Evolutionary conservation across 2,888 invertebrate species (phyloP).

Genomic region (Zygogramma bicolorata): DNA sequence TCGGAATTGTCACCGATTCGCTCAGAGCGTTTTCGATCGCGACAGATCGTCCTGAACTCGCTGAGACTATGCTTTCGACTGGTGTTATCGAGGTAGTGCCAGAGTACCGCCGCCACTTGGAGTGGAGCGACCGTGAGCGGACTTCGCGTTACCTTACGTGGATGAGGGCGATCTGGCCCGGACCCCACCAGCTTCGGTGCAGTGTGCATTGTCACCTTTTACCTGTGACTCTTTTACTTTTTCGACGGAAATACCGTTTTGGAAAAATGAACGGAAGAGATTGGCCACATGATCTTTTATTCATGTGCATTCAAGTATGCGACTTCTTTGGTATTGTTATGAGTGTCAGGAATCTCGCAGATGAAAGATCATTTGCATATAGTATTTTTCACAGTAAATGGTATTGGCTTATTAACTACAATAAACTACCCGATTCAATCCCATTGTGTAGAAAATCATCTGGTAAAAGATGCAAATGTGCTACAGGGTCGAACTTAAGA

Average conservation of each 20-base stretch:
- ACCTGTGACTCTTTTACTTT: conserved; percentile 36
- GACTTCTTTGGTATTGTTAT: no score
- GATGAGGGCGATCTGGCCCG: conserved; percentile 20
- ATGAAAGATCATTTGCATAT: no score
- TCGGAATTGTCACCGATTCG: conserved; percentile 1
- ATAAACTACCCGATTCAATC: no score
- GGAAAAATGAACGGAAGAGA: no score
- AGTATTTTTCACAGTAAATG: no score
- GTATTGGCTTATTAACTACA: no score
- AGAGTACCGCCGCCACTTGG: background rate
- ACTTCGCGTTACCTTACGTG: conserved; percentile 24
- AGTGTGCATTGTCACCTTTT: conserved; percentile 54
- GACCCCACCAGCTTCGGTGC: conserved; percentile 36
- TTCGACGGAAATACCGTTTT: background rate
- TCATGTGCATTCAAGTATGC: no score
- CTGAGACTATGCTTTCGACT: conserved; percentile 50
- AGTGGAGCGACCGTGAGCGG: conserved; percentile 23
- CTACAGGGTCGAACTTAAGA: no score
- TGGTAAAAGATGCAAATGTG: no score
- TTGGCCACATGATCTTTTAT: no score
- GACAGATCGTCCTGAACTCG: conserved; percentile 28
- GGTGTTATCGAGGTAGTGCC: conserved; percentile 25
- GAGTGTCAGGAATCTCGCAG: no score
- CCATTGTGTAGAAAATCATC: no score
- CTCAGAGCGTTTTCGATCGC: conserved; percentile 1